Percentiles rank a stretch among this genome's conserved stretches.
These are phyloP conservation scores for Caenorhabditis parvicauda DNA, from an alignment of 2,888 invertebrate genomes.

Conservation along the genomic window DNA sequence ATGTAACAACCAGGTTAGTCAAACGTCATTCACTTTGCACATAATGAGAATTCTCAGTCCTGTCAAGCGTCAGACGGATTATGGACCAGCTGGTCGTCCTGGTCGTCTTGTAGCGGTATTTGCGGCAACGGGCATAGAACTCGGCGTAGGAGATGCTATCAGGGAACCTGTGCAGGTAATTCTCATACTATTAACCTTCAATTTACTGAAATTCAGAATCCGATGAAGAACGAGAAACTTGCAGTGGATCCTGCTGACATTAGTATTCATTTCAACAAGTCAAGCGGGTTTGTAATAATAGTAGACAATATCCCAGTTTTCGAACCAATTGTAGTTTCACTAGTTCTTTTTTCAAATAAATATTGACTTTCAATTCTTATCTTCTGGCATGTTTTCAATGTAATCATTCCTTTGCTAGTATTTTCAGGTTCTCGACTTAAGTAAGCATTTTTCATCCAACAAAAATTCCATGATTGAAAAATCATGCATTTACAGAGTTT, in stretches of 20 bases:
- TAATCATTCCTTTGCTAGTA: too few species aligned
- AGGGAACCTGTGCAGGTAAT: conserved; percentile 19
- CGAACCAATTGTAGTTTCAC: too few species aligned
- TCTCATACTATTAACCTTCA: not conserved
- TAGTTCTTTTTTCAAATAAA: too few species aligned
- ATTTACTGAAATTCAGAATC: conserved; percentile 7
- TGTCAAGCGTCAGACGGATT: conserved; percentile 4
- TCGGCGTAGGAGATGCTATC: conserved; percentile 24
- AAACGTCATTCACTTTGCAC: not conserved
- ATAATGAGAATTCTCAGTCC: not conserved
- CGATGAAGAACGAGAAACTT: conserved; percentile 20
- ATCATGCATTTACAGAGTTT: too few species aligned
- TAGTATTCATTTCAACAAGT: too few species aligned
- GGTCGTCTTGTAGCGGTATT: conserved; percentile 26
- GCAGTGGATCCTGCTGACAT: conserved; percentile 16
- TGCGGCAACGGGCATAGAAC: conserved; percentile 23
- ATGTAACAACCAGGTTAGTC: conserved; percentile 21
- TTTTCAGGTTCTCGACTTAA: too few species aligned
- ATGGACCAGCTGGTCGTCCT: conserved; percentile 28
- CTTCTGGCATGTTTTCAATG: too few species aligned
- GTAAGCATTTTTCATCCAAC: too few species aligned
- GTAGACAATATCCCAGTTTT: too few species aligned
- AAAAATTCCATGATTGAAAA: too few species aligned
- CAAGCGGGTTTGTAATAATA: too few species aligned
- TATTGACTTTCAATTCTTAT: too few species aligned